Base-by-base conservation (phyloP, 2,888 invertebrate species). In the Incurvaria masculella region DNA sequence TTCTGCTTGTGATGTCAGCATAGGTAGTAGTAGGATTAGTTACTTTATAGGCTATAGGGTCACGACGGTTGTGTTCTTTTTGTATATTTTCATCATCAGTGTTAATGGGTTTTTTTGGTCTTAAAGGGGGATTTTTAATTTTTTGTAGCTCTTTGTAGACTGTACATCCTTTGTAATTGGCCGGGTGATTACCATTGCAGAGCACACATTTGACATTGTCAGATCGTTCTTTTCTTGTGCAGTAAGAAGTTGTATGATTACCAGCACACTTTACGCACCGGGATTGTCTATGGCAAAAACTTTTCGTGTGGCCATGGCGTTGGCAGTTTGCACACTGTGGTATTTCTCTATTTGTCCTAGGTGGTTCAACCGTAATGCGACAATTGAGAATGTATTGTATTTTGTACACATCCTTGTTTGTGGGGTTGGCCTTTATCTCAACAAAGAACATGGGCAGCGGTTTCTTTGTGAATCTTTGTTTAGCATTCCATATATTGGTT, bases 131-230 rank as follows among this genome's bases (percentile, higher is more conserved):
- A 23, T 23, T 51, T 46, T 52, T 51, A 0, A 44, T 26, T 43
- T 52, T 55, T 40, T 51, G 52, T 10, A 56, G 21, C 5, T 57
- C 55, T 38, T 46, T 53, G 21, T 55, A 56, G 1, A 53, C 52
- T 10, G 18, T 45, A 38, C 54, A 56, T 18, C 53, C 53, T 19
- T 54, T 55, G 18, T 55, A 58, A 33, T 57, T n/a, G n/a, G n/a
- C n/a, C n/a, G 57, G 55, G 20, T 59, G 58, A 18, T 57, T 57
- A 10, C 56, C 59, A 2, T 52, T 48, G 39, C 57, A 57, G 2
- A 56, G 50, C 0, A 49, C 43, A 27, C 56, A 58, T 50, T 57
- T 57, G 0, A 57, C 57, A n/a, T 41, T 17, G 20, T 53, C 48
- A 0, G 52, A 54, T 6, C 53, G 43, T 17, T 23, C 51, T 51